Evolutionary conservation across 2,888 invertebrate genomes (phyloP).

Genomic region (Rambutsinella grinnellia): DNA sequence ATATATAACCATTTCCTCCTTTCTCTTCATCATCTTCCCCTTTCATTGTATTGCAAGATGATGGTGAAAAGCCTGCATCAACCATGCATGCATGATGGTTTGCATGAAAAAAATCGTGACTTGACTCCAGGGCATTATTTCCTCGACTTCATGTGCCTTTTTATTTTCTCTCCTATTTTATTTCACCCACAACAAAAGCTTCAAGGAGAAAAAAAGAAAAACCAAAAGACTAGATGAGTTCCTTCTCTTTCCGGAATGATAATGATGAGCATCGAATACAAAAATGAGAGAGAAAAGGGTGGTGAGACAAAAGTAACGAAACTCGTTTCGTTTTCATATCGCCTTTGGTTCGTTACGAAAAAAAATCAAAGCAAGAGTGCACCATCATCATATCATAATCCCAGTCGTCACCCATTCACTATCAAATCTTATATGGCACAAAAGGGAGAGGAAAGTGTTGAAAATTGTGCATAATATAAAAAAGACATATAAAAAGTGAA

Average conservation of each 20-base stretch:
- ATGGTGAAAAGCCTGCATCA: no score
- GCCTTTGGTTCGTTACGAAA: not conserved
- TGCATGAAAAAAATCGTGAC: slow-evolving; percentile 47
- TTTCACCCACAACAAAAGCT: slow-evolving; percentile 10
- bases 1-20: no score
- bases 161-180: slow-evolving; percentile 1
- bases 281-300: slow-evolving; percentile 18
- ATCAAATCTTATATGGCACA: not conserved
- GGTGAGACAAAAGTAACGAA: not conserved
- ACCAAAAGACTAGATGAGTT: slow-evolving; percentile 15
- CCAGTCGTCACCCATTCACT: slow-evolving; percentile 9
- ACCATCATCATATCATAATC: slow-evolving; percentile 1
- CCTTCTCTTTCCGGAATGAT: slow-evolving; percentile 11
- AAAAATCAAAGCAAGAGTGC: slow-evolving; percentile 37
- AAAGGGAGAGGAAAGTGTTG: slow-evolving; percentile 22
- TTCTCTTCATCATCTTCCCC: not conserved
- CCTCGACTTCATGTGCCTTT: not conserved
- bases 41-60: not conserved
- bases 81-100: slow-evolving; percentile 35
- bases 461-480: slow-evolving; percentile 15
- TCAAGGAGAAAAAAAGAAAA: not conserved
- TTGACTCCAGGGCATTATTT: slow-evolving; percentile 46
- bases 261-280: slow-evolving; percentile 25
- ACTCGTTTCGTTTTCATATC: not conserved
- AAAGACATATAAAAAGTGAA: not conserved